Conservation (phyloP, 1,140 invertebrate genomes). For the Orussus abietinus region DNA sequence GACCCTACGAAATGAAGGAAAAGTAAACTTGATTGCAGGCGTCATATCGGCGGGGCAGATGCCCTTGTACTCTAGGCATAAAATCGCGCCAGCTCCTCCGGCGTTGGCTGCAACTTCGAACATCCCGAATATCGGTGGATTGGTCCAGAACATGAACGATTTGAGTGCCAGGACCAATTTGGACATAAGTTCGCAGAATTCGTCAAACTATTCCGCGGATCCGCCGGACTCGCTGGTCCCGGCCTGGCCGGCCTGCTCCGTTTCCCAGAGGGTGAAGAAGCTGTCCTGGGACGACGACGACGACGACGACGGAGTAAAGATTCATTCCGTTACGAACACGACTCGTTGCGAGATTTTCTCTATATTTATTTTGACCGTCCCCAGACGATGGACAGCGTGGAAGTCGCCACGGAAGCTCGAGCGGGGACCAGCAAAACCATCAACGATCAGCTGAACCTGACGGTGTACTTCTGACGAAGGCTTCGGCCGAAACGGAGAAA, state of each 20-base stretch:
- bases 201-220: slow-evolving; percentile 45
- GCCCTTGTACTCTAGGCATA: slow-evolving; percentile 43
- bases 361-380: slow-evolving; percentile 23
- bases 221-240: slow-evolving; percentile 43
- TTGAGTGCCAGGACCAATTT: slow-evolving; percentile 42
- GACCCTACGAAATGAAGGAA: too few relatives aligned
- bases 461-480: slow-evolving; percentile 59
- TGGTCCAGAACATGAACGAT: slow-evolving; percentile 51
- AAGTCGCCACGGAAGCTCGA: slow-evolving; percentile 53
- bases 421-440: slow-evolving; percentile 36
- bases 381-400: slow-evolving; percentile 58
- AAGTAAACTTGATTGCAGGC: too few relatives aligned
- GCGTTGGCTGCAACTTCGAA: slow-evolving; percentile 44
- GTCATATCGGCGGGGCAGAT: slow-evolving; percentile 34
- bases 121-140: slow-evolving; percentile 45
- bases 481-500: too few relatives aligned
- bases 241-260: slow-evolving; percentile 56
- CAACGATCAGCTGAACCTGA: slow-evolving; percentile 55
- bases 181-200: slow-evolving; percentile 42
- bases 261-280: slow-evolving; percentile 66
- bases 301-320: slow-evolving; percentile 58
- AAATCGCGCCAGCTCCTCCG: slow-evolving; percentile 50
- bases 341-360: too few relatives aligned
- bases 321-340: too few relatives aligned
- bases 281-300: slow-evolving; percentile 73